Base-by-base conservation (phyloP, 2,113 vertebrate species). In the Austrofundulus limnaeus region DNA sequence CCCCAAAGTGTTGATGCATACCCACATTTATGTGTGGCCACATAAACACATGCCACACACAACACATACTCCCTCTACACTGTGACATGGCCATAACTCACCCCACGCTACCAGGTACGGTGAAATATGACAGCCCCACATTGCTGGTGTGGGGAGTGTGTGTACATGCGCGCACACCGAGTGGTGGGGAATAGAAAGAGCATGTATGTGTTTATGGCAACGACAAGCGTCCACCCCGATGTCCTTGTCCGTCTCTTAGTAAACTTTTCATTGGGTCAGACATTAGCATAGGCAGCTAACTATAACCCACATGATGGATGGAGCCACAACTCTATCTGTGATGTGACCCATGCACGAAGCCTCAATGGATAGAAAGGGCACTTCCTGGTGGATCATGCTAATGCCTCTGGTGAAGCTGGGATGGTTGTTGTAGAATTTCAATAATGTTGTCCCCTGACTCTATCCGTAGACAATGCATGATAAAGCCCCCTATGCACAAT, bases 41-140 rank as follows among this genome's bases (percentile, higher is more conserved):
- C 65, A 76, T 80, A 88, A 82, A 88, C 85, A 86, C 70, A 70
- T 57, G 61, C 52, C 73, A 65, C 61, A 78, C 61, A 85, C 63
- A 71, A 58, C 70, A 61, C 75, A 54, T 67, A 52, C 58, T 78
- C 54, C 59, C 77, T 89, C 85, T 84, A 82, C 83, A 83, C 72
- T 70, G 57, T 92, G 92, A 92, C 92, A 91, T 55, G 66, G 82
- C 87, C 84, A 92, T 93, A 92, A 92, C 84, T 92, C 92, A 92
- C 69, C 62, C 58, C 81, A 71, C 48, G 78, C 88, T 88, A 89
- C 85, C 61, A 61, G 81, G 81, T 82, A 72, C 81, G 78, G 80
- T 92, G 91, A 92, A 88, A 91, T 91, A 92, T 92, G 91, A 88
- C 86, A 82, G 77, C 52, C 68, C 82, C 81, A 84, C 76, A 72